Percentiles rank a stretch among this genome's conserved stretches.
These are phyloP conservation scores for Lycaena phlaeas DNA, from an alignment of 2,888 invertebrate genomes.

Conservation along the genomic window DNA sequence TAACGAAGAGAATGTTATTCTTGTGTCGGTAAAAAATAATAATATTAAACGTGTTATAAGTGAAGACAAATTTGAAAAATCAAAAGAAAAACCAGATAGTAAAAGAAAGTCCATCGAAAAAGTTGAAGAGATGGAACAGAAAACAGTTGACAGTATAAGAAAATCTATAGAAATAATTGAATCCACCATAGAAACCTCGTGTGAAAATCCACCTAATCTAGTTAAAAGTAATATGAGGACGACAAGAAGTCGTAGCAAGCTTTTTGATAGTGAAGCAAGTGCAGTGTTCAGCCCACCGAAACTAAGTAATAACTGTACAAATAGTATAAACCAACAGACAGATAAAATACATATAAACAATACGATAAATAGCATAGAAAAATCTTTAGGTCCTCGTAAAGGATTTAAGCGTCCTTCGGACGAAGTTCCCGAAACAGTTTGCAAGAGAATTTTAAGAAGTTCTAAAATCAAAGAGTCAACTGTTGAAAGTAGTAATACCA, in stretches of 20 bases:
- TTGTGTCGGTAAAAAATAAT: neutral
- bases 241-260: conserved; percentile 27
- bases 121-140: no score
- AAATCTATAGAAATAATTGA: neutral
- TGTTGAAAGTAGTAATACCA: conserved; percentile 2
- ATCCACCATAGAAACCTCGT: neutral
- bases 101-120: no score
- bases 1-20: neutral
- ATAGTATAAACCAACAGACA: neutral
- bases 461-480: conserved; percentile 16
- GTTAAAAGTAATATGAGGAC: conserved; percentile 16
- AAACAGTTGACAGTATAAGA: neutral
- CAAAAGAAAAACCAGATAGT: neutral
- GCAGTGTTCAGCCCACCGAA: conserved; percentile 2
- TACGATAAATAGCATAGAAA: neutral
- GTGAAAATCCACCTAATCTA: conserved; percentile 1
- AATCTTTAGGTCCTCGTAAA: conserved; percentile 4
- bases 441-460: conserved; percentile 38
- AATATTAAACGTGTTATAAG: neutral
- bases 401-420: conserved; percentile 25
- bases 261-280: conserved; percentile 3
- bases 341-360: neutral
- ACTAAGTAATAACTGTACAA: neutral
- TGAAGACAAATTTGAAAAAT: neutral
- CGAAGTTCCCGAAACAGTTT: conserved; percentile 19